Conservation (phyloP, 2,888 invertebrate species). For the Lithosia quadra region DNA sequence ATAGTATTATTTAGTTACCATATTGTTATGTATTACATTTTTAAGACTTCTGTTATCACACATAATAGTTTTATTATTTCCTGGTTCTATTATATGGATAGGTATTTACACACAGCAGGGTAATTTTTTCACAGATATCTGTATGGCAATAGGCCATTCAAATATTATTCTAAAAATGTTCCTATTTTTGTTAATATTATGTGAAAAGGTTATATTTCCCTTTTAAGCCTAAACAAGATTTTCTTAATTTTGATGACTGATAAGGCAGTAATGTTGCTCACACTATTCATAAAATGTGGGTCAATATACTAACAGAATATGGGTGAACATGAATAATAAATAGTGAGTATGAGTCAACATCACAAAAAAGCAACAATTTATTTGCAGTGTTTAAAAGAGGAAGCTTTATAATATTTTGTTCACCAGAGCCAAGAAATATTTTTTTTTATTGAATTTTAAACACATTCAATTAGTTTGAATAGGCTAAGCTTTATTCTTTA, state of each 20-base stretch:
- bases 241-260: not conserved
- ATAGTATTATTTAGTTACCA: conserved; percentile 73
- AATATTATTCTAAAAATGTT: too few species aligned
- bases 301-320: not conserved
- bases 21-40: conserved; percentile 54
- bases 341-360: not conserved
- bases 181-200: not conserved
- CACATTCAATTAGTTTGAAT: not conserved
- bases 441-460: not conserved
- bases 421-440: not conserved
- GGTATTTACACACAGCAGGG: conserved; percentile 11
- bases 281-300: not conserved
- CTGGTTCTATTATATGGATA: conserved; percentile 31
- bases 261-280: not conserved
- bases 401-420: not conserved
- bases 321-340: not conserved
- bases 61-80: conserved; percentile 26
- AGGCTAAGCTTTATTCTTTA: not conserved
- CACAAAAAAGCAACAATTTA: not conserved
- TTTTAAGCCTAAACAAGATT: not conserved
- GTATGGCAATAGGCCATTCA: too few species aligned
- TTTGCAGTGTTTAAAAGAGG: not conserved
- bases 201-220: not conserved
- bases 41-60: conserved; percentile 43
- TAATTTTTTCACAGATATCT: not conserved